Conservation (phyloP, 2,888 invertebrate species). For the Mythimna ferrago region DNA sequence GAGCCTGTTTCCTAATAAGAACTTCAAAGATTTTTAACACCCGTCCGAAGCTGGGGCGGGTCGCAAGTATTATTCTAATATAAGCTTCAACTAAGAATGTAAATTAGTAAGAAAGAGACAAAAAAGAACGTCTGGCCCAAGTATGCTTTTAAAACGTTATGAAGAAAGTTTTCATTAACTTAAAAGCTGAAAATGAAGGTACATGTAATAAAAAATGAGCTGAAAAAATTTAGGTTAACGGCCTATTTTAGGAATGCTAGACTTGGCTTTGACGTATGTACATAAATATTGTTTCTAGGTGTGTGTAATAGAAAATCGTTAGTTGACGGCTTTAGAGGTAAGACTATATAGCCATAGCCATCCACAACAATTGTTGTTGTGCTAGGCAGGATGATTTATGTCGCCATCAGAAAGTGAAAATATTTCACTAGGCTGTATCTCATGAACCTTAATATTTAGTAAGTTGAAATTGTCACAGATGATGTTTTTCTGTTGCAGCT, state of each 20-base stretch:
- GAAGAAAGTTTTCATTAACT: slow-evolving; percentile 26
- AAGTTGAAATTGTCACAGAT: no score
- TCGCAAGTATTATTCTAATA: slow-evolving; percentile 1
- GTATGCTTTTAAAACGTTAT: slow-evolving; percentile 19
- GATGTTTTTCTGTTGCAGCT: no score
- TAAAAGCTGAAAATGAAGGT: slow-evolving; percentile 29
- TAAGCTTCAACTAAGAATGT: background rate
- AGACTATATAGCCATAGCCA: no score
- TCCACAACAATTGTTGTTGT: no score
- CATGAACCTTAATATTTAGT: no score
- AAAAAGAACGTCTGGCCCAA: background rate
- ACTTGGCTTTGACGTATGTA: no score
- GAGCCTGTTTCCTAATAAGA: no score
- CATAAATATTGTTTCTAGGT: background rate
- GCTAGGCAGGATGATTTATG: no score
- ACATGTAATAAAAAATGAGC: slow-evolving; percentile 7
- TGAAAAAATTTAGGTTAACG: slow-evolving; percentile 8
- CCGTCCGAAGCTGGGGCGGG: no score
- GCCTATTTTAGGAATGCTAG: background rate
- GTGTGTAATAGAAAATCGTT: background rate
- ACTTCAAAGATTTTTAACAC: no score
- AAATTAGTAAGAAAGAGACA: slow-evolving; percentile 11
- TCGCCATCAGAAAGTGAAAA: no score
- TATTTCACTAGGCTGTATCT: no score
- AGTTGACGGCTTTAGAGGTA: background rate